Percentiles rank a stretch among this genome's conserved stretches.
Evolutionary conservation across 2,888 invertebrate genomes (phyloP).

Genomic region (Iphiclides podalirius): DNA sequence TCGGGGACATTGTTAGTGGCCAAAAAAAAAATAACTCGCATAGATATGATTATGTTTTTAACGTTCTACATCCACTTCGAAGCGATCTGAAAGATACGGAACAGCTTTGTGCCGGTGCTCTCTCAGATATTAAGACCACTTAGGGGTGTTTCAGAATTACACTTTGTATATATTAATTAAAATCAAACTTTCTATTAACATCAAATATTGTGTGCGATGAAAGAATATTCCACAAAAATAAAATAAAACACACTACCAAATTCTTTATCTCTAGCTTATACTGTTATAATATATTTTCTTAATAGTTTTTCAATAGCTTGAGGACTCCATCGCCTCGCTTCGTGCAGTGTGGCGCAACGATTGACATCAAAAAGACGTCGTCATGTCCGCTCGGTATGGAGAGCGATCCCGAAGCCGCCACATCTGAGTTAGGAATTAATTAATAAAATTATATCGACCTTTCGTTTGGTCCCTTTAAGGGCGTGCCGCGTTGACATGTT

Average conservation of each 20-base stretch:
- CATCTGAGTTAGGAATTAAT: slow-evolving; percentile 63
- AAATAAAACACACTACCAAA: too few relatives aligned
- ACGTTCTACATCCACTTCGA: slow-evolving; percentile 24
- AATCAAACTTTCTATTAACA: too few relatives aligned
- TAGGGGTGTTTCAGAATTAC: too few relatives aligned
- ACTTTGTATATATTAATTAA: too few relatives aligned
- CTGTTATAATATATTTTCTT: too few relatives aligned
- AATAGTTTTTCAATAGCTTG: too few relatives aligned
- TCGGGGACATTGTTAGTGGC: slow-evolving; percentile 36
- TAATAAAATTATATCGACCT: slow-evolving; percentile 49
- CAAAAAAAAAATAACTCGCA: slow-evolving; percentile 35
- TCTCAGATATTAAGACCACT: too few relatives aligned
- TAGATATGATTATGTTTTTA: slow-evolving; percentile 45
- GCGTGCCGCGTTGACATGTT: slow-evolving; percentile 11
- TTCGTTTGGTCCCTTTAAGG: slow-evolving; percentile 34
- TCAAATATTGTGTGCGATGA: too few relatives aligned
- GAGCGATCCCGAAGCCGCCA: slow-evolving; percentile 34
- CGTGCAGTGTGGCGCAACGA: neutral
- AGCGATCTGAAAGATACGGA: too few relatives aligned
- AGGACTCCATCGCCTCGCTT: slow-evolving; percentile 8
- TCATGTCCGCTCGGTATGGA: slow-evolving; percentile 23
- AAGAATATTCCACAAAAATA: too few relatives aligned
- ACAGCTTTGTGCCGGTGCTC: too few relatives aligned
- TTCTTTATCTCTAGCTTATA: too few relatives aligned
- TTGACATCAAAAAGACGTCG: slow-evolving; percentile 28